A percentile compares a stretch with the other conserved stretches of the same genome.
These are phyloP conservation scores for Dione vanillae DNA, from an alignment of 2,888 invertebrate genomes.

Conservation along the genomic window DNA sequence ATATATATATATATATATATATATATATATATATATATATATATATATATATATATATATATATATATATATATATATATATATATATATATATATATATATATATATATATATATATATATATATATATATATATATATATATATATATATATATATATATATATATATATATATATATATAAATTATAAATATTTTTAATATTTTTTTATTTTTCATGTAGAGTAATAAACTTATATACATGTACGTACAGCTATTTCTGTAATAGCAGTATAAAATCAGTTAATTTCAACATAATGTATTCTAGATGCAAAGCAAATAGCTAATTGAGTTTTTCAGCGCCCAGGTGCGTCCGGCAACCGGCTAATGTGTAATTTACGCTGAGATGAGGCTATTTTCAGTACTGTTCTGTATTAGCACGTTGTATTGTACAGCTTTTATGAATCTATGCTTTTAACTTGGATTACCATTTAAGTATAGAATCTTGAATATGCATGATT, in stretches of 20 bases:
- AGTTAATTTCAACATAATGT: constrained; percentile 25
- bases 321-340: constrained; percentile 31
- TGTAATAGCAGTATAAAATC: background rate
- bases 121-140: too few relatives aligned
- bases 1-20: too few relatives aligned
- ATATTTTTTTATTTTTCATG: too few relatives aligned
- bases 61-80: too few relatives aligned
- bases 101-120: too few relatives aligned
- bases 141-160: too few relatives aligned
- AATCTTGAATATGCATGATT: background rate
- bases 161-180: too few relatives aligned
- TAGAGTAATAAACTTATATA: too few relatives aligned
- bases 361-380: constrained; percentile 22
- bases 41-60: too few relatives aligned
- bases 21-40: too few relatives aligned
- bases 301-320: constrained; percentile 23
- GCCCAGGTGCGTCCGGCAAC: constrained; percentile 16
- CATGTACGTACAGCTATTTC: background rate
- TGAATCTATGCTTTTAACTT: background rate
- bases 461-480: background rate
- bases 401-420: background rate
- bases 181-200: too few relatives aligned
- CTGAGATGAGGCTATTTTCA: constrained; percentile 13
- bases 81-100: too few relatives aligned
- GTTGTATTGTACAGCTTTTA: constrained; percentile 1